phyloP scores from a whole-genome alignment of 2,113 vertebrate species.

The Datnioides undecimradiatus region DNA sequence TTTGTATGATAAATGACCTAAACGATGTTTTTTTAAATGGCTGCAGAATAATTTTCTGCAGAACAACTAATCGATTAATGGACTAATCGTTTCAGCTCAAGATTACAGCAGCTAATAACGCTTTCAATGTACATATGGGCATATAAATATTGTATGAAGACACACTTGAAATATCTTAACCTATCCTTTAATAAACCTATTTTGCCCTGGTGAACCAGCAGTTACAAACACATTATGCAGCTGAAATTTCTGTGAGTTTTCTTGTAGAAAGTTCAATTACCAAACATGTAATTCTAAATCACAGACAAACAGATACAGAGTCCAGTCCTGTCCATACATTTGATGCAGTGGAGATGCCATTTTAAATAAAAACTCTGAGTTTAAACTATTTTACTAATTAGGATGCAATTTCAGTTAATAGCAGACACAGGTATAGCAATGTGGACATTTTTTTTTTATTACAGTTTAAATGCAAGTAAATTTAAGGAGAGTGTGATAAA shows the following conservation, averaged over 20 bases:
- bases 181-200: neutral
- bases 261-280: neutral
- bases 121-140: neutral
- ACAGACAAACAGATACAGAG: neutral
- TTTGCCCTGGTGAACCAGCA: neutral
- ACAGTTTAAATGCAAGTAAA: neutral
- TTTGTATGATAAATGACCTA: neutral
- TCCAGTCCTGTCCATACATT: neutral
- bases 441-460: neutral
- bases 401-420: neutral
- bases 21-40: neutral
- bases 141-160: neutral
- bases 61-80: neutral
- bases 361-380: neutral
- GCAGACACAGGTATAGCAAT: neutral
- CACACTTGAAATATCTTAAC: neutral
- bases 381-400: neutral
- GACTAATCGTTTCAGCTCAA: neutral
- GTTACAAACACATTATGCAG: neutral
- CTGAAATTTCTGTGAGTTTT: neutral
- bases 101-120: neutral
- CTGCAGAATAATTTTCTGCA: neutral
- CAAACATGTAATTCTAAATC: neutral
- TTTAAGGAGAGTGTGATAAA: neutral
- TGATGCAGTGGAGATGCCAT: neutral